Base-by-base conservation (phyloP, 1,140 invertebrate species). In the Bombus waltoni region DNA sequence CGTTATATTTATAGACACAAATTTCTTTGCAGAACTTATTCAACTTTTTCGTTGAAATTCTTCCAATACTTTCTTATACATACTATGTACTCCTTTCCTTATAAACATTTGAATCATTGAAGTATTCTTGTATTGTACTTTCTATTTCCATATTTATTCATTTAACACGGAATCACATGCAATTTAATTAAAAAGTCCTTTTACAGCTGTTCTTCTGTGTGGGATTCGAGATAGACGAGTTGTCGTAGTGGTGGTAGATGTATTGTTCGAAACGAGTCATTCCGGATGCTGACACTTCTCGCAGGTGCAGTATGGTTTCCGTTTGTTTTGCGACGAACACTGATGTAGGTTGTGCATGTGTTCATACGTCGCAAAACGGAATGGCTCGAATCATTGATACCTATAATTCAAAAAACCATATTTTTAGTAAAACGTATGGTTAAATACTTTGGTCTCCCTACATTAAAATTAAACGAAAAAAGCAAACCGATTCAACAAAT, bases 291-390 rank as follows among this genome's bases (percentile, higher is more conserved):
- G 2, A 89, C 91, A 59, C 90, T 92, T 87, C 90, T 89, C 35
- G 74, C 87, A 13, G 91, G 84, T 6, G 87, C 77, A 38, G 65
- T 32, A 28, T 91, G 87, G 84, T 81, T 91, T n/a, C 82, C 88
- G 71, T 92, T 93, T 42, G 87, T 89, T 87, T 93, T 92, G 22
- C 87, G 88, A 13, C 90, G 75, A 22, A 94, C 91, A 57, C 92
- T 96, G 77, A 97, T 95, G 94, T 96, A 97, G 0, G 96, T 96
- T 80, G 96, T 96, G 88, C 95, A 96, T 18, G 96, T 97, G 93
- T 97, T 97, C 88, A 96, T 96, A 86, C 96, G 94, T 81, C 96
- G 96, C 25, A 97, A 94, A 75, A 95, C 92, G 44, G 95, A 95
- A 87, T 96, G 95, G 87, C 96, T 95, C 44, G 94, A 95, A 44